These are phyloP conservation scores for Heliocidaris erythrogramma DNA, from an alignment of 35 echinoderm and acorn worm genomes.

Conservation along the genomic window DNA sequence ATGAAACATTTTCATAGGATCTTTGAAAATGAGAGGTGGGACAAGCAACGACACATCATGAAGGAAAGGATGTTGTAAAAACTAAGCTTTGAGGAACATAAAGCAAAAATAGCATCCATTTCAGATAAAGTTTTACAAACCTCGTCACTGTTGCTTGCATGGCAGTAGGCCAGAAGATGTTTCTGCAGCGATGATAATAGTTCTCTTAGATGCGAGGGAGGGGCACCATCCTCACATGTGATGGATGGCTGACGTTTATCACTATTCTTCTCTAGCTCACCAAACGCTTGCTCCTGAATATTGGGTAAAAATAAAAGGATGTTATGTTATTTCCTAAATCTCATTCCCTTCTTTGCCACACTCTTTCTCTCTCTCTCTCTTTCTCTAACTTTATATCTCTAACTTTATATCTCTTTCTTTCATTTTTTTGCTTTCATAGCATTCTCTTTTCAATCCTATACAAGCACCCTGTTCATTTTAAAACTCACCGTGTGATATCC, in stretches of 20 bases:
- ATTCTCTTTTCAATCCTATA: neutral
- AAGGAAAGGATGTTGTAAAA: too few species aligned
- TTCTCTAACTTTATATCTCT: too few species aligned
- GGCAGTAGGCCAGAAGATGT: constrained; percentile 87
- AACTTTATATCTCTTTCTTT: neutral
- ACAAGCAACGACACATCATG: too few species aligned
- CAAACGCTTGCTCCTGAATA: constrained; percentile 96
- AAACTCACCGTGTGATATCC: constrained; percentile 90
- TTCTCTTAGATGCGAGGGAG: constrained; percentile 88
- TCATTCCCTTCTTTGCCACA: too few species aligned
- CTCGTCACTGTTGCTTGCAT: constrained; percentile 74
- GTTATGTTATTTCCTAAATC: too few species aligned
- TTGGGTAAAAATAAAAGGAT: neutral
- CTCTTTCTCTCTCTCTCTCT: too few species aligned
- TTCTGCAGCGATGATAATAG: constrained; percentile 93
- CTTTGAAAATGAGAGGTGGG: too few species aligned
- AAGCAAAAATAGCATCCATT: too few species aligned
- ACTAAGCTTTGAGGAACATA: too few species aligned
- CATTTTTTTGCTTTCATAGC: neutral
- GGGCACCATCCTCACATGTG: constrained; percentile 82
- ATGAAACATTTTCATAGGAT: too few species aligned
- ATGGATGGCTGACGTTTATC: constrained; percentile 86
- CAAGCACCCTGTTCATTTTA: neutral
- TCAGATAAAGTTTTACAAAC: constrained; percentile 28
- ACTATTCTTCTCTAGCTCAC: constrained; percentile 98